phyloP scores from a whole-genome alignment of 35 echinoderm and acorn worm genomes.

The Lytechinus pictus region DNA sequence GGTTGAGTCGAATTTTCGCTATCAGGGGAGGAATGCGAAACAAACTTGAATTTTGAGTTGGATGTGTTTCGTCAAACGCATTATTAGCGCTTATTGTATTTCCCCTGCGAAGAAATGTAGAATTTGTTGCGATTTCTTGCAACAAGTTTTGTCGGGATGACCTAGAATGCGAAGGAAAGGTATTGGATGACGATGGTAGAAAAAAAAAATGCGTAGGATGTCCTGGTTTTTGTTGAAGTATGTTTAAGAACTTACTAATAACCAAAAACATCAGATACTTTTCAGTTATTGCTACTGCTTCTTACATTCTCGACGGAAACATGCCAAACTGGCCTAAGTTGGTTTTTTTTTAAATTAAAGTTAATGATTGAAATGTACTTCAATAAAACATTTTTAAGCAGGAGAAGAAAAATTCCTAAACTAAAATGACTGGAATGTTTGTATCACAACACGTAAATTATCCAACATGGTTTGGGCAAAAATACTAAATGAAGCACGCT shows the following conservation, averaged over 20 bases:
- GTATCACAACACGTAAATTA: not conserved
- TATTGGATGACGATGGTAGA: not conserved
- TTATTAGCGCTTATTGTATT: constrained; percentile 13
- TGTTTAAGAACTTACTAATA: not conserved
- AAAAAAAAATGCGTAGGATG: not conserved
- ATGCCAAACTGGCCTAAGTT: too few relatives aligned
- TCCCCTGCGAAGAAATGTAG: not conserved
- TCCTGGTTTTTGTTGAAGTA: not conserved
- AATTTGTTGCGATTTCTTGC: not conserved
- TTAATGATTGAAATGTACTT: too few relatives aligned
- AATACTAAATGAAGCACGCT: too few relatives aligned
- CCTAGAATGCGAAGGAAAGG: not conserved
- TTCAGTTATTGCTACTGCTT: too few relatives aligned
- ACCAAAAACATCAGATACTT: not conserved
- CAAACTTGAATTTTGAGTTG: constrained; percentile 2
- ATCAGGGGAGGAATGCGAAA: constrained; percentile 1
- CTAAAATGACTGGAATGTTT: not conserved
- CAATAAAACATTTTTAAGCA: too few relatives aligned
- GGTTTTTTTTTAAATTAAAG: too few relatives aligned
- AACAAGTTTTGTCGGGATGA: not conserved
- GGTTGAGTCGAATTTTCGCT: not conserved
- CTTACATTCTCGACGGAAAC: too few relatives aligned
- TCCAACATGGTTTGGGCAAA: not conserved
- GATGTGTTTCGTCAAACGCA: constrained; percentile 17
- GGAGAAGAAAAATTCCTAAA: not conserved